A percentile compares a stretch with the other conserved stretches of the same genome.
phyloP scores from a whole-genome alignment of 2,113 vertebrate genomes.

The Cheilinus undulatus region DNA sequence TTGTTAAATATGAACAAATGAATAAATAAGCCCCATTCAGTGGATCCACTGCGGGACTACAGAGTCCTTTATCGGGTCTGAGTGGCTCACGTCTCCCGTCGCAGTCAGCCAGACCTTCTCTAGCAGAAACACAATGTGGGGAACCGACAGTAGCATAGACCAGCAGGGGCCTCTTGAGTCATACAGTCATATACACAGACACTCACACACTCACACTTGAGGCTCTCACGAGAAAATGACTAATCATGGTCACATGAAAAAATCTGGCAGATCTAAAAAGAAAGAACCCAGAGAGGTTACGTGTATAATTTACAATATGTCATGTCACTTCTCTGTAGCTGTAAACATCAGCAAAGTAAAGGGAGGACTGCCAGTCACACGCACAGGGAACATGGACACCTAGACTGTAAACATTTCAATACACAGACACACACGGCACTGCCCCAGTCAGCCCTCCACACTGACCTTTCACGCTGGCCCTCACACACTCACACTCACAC shows the following conservation, averaged over 20 bases:
- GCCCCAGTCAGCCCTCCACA: constrained; percentile 47
- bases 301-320: constrained; percentile 63
- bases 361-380: constrained; percentile 68
- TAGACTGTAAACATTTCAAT: constrained; percentile 83
- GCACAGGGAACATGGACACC: constrained; percentile 68
- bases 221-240: constrained; percentile 61
- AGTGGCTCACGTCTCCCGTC: constrained; percentile 51
- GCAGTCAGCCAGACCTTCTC: constrained; percentile 56
- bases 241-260: constrained; percentile 48
- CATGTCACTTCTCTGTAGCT: constrained; percentile 69
- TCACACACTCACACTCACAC: constrained; percentile 31
- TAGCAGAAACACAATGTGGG: constrained; percentile 65
- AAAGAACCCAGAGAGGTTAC: constrained; percentile 58
- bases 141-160: constrained; percentile 53
- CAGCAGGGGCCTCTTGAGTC: constrained; percentile 46
- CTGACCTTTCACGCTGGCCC: constrained; percentile 43
- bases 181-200: constrained; percentile 46
- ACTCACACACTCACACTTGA: constrained; percentile 25
- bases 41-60: constrained; percentile 63
- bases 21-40: constrained; percentile 74
- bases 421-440: constrained; percentile 57
- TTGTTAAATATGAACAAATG: constrained; percentile 80
- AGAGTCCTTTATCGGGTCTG: constrained; percentile 58
- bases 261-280: constrained; percentile 64
- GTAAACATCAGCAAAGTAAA: constrained; percentile 82